Evolutionary conservation across 2,888 invertebrate species (phyloP).

Genomic region (Pristionchus fissidentatus): DNA sequence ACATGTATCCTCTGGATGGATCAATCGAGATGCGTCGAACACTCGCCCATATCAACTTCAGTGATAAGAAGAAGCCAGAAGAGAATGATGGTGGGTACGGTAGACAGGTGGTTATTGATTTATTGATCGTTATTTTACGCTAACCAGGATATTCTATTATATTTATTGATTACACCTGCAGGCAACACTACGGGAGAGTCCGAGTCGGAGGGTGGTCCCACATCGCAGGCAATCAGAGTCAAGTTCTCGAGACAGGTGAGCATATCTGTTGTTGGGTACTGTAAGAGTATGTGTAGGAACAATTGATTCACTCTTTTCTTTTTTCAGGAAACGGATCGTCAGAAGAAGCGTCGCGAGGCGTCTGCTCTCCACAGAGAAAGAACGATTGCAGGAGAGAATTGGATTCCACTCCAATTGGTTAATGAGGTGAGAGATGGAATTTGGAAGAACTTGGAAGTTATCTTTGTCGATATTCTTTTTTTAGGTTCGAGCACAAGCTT

Average conservation of each 20-base stretch:
- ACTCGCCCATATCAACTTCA: slow-evolving; percentile 39
- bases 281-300: no score
- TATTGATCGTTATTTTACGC: not conserved
- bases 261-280: not conserved
- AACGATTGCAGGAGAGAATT: slow-evolving; percentile 44
- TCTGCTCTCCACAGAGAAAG: slow-evolving; percentile 47
- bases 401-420: slow-evolving; percentile 10
- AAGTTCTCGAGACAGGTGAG: slow-evolving; percentile 47
- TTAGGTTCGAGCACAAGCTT: no score
- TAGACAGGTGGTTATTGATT: no score
- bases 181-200: slow-evolving; percentile 48
- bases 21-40: slow-evolving; percentile 38
- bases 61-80: slow-evolving; percentile 38
- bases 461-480: not conserved
- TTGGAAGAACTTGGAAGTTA: not conserved
- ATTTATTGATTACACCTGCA: not conserved
- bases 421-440: slow-evolving; percentile 6
- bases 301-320: not conserved
- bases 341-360: slow-evolving; percentile 48
- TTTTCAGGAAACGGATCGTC: slow-evolving; percentile 44
- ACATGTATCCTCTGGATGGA: slow-evolving; percentile 49
- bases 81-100: slow-evolving; percentile 42
- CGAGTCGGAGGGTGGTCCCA: slow-evolving; percentile 20
- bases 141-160: not conserved
- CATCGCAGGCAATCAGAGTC: slow-evolving; percentile 42